Evolutionary conservation across 2,797 vertebrate genomes (phyloP).

Genomic region (Neomorphus geoffroyi): DNA sequence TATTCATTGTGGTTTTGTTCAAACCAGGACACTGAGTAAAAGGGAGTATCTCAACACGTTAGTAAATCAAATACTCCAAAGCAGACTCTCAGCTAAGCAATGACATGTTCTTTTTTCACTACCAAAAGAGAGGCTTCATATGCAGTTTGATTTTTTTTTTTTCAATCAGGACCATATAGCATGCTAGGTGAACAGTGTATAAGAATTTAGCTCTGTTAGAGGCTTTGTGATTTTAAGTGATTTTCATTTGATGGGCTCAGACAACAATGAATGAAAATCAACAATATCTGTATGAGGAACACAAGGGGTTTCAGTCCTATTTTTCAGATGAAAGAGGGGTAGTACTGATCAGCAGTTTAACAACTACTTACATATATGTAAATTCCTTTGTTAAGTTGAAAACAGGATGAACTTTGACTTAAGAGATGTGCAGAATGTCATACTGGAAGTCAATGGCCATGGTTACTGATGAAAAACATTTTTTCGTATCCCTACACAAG

Average conservation of each 20-base stretch:
- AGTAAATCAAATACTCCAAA: background rate
- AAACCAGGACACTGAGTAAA: background rate
- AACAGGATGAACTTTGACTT: background rate
- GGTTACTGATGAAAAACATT: background rate
- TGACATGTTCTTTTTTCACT: background rate
- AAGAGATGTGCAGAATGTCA: background rate
- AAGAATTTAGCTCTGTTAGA: background rate
- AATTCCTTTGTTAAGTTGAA: background rate
- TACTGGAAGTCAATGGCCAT: background rate
- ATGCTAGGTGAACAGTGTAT: background rate
- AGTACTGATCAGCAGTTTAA: background rate
- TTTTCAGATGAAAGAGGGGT: background rate
- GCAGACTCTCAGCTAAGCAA: background rate
- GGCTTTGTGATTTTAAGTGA: background rate
- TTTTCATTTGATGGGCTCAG: background rate
- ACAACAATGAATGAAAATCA: background rate
- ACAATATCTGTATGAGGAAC: background rate
- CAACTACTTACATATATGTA: rapidly evolving
- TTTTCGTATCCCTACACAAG: background rate
- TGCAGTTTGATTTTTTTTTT: background rate
- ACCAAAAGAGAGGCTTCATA: background rate
- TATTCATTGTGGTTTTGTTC: no score
- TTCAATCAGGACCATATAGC: background rate
- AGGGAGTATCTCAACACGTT: background rate
- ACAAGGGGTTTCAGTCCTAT: background rate